Evolutionary conservation across 2,797 vertebrate species (phyloP), one percentile per base, ranked within the genome.

Genomic region (Gadopsis marmoratus): DNA sequence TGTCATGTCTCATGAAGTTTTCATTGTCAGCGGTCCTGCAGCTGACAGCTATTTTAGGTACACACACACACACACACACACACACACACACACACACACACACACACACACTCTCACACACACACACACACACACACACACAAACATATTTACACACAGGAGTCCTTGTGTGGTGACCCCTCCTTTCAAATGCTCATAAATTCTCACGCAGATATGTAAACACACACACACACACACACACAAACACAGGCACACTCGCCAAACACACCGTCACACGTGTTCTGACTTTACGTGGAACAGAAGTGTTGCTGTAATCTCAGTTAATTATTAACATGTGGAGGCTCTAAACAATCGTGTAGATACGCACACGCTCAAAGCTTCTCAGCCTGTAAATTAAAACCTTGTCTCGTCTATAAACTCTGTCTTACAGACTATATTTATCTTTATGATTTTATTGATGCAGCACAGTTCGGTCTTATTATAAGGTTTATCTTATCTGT

Each of bases 391-490:
- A 33, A 23, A 19, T 33, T 21, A 21, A 70, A 55, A 6, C 37
- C 45, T 74, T n/a, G 4, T 55, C 4, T 37, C 1, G 5, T 74
- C 53, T 56, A 7, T 47, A 56, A 77, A 53, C 41, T 58, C 72
- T 23, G 62, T 60, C 8, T 37, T 37, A 10, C 10, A 37, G 37
- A 4, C 9, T 37, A 9, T 37, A 37, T 59, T 73, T 73, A 80
- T 75, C 53, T 88, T 89, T 86, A 85, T 85, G 78, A 67, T 78
- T 89, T 88, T 84, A 81, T 77, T 84, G 83, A 73, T 85, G 37
- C 39, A n/a, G 76, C 50, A 11, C 68, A 51, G n/a, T 53, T 51
- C 0, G 12, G 61, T 70, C 56, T 60, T 48, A 23, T 63, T 65
- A 88, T 86, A 58, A 16, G 56, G 6, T 58, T 83, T 74, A 26